Conservation (phyloP, 2,113 vertebrate species). For the Anolis sagrei region DNA sequence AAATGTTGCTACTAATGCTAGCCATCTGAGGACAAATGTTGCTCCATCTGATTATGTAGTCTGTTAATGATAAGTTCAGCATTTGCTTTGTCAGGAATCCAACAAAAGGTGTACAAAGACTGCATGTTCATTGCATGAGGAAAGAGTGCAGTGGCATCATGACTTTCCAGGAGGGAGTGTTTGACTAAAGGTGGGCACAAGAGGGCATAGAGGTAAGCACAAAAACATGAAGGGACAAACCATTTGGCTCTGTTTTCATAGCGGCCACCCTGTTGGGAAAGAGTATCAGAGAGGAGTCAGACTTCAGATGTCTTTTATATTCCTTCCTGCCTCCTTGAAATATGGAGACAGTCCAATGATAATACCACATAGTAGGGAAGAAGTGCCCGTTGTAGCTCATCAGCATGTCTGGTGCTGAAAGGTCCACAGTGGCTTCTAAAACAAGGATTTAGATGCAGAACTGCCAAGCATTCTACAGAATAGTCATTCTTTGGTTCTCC, state of each 20-base stretch:
- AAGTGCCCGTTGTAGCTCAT: not conserved
- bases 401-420: not conserved
- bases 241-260: not conserved
- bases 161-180: not conserved
- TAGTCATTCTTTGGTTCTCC: not conserved
- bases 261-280: too few relatives aligned
- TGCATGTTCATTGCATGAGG: too few relatives aligned
- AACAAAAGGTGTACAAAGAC: not conserved
- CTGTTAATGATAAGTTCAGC: conserved; percentile 3
- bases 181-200: not conserved
- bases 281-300: not conserved
- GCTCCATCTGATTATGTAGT: not conserved
- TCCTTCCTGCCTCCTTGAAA: too few relatives aligned
- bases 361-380: not conserved
- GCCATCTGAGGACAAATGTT: not conserved
- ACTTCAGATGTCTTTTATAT: too few relatives aligned
- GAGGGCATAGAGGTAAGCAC: not conserved
- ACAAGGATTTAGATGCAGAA: too few relatives aligned
- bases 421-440: not conserved
- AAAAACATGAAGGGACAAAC: not conserved
- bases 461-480: not conserved
- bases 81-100: conserved; percentile 14
- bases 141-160: not conserved
- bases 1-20: not conserved
- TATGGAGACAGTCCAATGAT: not conserved